Evolutionary conservation across 2,113 vertebrate genomes (phyloP).

Genomic region (Recurvirostra avosetta): DNA sequence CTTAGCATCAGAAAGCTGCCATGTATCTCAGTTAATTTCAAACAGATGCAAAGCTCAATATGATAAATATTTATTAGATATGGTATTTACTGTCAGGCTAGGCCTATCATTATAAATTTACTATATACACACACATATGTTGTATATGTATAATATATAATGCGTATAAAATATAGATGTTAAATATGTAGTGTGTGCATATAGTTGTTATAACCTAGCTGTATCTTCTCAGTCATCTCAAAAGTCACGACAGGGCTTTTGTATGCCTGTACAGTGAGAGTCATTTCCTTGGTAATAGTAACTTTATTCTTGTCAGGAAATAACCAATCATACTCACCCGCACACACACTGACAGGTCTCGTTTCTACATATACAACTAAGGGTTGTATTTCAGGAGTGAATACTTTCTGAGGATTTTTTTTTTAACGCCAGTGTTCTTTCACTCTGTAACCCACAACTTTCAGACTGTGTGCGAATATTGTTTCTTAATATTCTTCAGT

Average conservation of each 20-base stretch:
- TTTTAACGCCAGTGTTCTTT: not conserved
- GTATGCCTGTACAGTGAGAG: not conserved
- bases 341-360: not conserved
- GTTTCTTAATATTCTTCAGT: not conserved
- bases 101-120: not conserved
- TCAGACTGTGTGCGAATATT: not conserved
- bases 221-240: not conserved
- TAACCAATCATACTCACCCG: not conserved
- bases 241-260: not conserved
- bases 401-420: not conserved
- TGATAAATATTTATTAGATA: not conserved
- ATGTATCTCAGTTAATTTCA: not conserved
- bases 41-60: not conserved
- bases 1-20: not conserved
- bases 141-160: not conserved
- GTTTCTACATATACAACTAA: not conserved
- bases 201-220: not conserved
- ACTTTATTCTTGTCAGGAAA: conserved; percentile 1
- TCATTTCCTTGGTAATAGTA: not conserved
- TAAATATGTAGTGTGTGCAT: not conserved
- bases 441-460: not conserved
- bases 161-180: not conserved
- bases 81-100: not conserved
- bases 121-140: not conserved
- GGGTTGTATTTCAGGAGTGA: not conserved